These are phyloP conservation scores for Drosophila merina DNA, from an alignment of 2,888 invertebrate genomes.

Conservation along the genomic window DNA sequence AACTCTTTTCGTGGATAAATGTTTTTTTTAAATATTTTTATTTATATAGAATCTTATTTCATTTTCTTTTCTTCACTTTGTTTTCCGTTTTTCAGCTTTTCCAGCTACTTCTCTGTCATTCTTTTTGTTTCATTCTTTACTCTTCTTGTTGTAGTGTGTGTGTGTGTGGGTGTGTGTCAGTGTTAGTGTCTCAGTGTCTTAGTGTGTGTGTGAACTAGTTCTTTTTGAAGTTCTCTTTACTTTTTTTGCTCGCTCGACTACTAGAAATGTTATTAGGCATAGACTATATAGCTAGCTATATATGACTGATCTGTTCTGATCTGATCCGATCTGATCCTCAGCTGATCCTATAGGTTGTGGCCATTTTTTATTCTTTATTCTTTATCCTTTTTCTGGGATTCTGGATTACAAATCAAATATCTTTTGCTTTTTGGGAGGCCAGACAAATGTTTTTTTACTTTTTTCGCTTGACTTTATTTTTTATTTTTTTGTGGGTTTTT, in stretches of 20 bases:
- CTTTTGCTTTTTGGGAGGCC: slow-evolving; percentile 7
- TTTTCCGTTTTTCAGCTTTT: slow-evolving; percentile 56
- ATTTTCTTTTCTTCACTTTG: slow-evolving; percentile 62
- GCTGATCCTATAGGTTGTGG: slow-evolving; percentile 43
- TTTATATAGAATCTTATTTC: slow-evolving; percentile 82
- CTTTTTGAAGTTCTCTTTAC: slow-evolving; percentile 15
- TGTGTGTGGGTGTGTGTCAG: slow-evolving; percentile 38
- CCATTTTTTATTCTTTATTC: slow-evolving; percentile 85
- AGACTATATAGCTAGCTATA: slow-evolving; percentile 68
- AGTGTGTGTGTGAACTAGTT: slow-evolving; percentile 25
- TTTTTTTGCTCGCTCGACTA: slow-evolving; percentile 33
- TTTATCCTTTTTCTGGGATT: slow-evolving; percentile 14
- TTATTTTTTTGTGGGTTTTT: slow-evolving; percentile 84
- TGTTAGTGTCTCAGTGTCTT: slow-evolving; percentile 26
- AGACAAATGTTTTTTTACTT: slow-evolving; percentile 64
- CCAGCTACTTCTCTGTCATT: slow-evolving; percentile 17
- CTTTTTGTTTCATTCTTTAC: slow-evolving; percentile 66
- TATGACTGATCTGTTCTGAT: slow-evolving; percentile 24
- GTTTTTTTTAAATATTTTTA: slow-evolving; percentile 81
- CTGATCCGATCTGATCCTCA: slow-evolving; percentile 7
- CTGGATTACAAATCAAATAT: slow-evolving; percentile 22
- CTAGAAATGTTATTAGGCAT: slow-evolving; percentile 62
- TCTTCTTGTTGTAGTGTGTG: slow-evolving; percentile 51
- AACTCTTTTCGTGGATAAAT: slow-evolving; percentile 46
- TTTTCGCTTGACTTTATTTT: slow-evolving; percentile 37